phyloP scores from a whole-genome alignment of 2,113 vertebrate genomes.

The Osmerus eperlanus region DNA sequence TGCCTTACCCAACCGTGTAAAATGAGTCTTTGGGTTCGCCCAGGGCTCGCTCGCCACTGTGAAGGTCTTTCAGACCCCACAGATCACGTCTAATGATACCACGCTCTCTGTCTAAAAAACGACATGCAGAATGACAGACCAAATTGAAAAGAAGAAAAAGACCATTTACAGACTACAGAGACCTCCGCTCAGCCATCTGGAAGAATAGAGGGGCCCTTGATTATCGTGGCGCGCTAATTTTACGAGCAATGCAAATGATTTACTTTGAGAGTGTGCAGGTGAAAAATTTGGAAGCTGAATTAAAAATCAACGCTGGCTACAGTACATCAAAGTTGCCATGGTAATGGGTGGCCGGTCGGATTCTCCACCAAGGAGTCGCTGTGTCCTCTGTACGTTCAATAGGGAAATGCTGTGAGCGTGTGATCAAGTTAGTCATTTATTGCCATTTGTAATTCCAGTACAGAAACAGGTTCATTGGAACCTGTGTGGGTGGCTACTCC shows the following conservation, averaged over 20 bases:
- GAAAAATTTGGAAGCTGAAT: conserved; percentile 45
- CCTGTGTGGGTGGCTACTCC: no score
- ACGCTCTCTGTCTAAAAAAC: conserved; percentile 43
- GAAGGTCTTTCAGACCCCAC: conserved; percentile 48
- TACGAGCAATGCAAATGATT: conserved; percentile 54
- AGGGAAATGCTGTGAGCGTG: no score
- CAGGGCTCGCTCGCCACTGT: conserved; percentile 27
- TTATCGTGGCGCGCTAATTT: conserved; percentile 51
- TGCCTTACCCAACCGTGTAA: conserved; percentile 41
- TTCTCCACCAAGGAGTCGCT: no score
- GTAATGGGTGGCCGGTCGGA: no score
- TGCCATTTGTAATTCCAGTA: no score
- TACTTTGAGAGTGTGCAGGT: conserved; percentile 47
- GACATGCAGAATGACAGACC: conserved; percentile 37
- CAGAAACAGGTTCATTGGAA: no score
- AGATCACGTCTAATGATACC: conserved; percentile 51
- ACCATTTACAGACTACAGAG: conserved; percentile 49
- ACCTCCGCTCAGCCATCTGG: conserved; percentile 44
- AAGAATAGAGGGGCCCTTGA: conserved; percentile 38
- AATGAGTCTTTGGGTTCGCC: conserved; percentile 31
- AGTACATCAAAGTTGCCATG: no score
- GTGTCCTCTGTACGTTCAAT: no score
- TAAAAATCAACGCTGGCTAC: conserved; percentile 31
- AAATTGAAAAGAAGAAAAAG: conserved; percentile 50
- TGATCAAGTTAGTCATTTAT: no score